These are phyloP conservation scores for Tylochromis polylepis DNA, from an alignment of 2,113 vertebrate species.

Conservation along the genomic window DNA sequence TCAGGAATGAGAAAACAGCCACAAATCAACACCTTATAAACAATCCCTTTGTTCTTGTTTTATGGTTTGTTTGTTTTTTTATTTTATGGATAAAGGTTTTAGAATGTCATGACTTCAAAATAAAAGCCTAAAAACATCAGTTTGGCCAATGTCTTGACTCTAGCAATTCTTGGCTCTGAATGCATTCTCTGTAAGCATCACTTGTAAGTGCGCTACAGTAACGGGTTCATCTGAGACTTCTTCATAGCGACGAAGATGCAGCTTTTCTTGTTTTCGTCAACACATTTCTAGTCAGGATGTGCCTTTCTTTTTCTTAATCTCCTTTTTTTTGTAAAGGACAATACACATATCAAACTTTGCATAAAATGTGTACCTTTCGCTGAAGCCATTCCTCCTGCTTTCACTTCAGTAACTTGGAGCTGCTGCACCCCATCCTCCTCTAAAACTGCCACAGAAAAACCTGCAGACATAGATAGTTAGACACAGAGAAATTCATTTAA, in stretches of 20 bases:
- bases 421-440: constrained; percentile 86
- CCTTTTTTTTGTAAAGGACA: neutral
- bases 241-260: neutral
- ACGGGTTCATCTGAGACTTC: neutral
- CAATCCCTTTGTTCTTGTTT: neutral
- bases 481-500: neutral
- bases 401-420: constrained; percentile 84
- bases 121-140: neutral
- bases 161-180: neutral
- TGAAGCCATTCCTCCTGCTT: constrained; percentile 82
- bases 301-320: neutral
- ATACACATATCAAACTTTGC: neutral
- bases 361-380: constrained; percentile 78
- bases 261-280: neutral
- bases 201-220: neutral
- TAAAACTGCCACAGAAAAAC: constrained; percentile 85
- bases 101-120: neutral
- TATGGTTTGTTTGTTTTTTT: neutral
- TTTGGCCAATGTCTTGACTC: neutral
- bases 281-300: neutral
- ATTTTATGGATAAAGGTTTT: neutral
- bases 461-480: constrained; percentile 57
- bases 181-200: neutral
- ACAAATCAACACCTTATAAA: neutral
- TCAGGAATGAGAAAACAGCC: neutral